Evolutionary conservation across 2,888 invertebrate genomes (phyloP), one percentile per base, ranked within the genome.

Genomic region (Lasioglossum pauxillum): DNA sequence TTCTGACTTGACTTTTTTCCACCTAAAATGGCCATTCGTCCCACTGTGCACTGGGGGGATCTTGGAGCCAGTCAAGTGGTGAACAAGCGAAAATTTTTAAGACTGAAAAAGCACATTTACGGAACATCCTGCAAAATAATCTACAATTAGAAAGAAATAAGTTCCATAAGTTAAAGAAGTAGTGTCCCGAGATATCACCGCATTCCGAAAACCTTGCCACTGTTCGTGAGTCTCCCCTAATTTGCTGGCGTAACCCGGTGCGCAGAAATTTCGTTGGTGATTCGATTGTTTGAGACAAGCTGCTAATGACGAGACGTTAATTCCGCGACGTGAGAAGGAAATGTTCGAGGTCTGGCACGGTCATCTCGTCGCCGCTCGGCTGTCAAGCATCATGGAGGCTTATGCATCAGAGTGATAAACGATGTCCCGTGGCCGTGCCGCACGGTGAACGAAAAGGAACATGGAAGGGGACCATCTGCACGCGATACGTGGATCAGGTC

Each of bases 381-480:
- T 86, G 91, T 93, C 90, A 88, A 88, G 89, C 88, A 83, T 92
- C 90, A 91, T 91, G 92, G 92, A 90, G 89, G 92, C 90, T 90
- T 91, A 93, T 93, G 92, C 91, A 93, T 93, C 92, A 93, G 89
- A 88, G 91, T 93, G 93, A 93, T 93, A 92, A 93, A 93, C 90
- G 93, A 93, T 92, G 93, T 92, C 91, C 90, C 90, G 93, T 90
- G 92, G 92, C 89, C 87, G 74, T 64, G 84, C 64, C 88, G 44
- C 44, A 75, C 84, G 88, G 67, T 80, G 90, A 92, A 93, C 90
- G 90, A 90, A 90, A 90, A 90, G 89, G 83, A 78, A 80, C 76
- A 80, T 75, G 87, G 44, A 76, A 75, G 89, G 90, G 49, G 82
- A 87, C 85, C 92, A 91, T 92, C 88, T 93, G 91, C 94, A 93